Evolutionary conservation across 2,113 vertebrate species (phyloP), one percentile per base, ranked within the genome.

Genomic region (Onychorhynchus coronatus): DNA sequence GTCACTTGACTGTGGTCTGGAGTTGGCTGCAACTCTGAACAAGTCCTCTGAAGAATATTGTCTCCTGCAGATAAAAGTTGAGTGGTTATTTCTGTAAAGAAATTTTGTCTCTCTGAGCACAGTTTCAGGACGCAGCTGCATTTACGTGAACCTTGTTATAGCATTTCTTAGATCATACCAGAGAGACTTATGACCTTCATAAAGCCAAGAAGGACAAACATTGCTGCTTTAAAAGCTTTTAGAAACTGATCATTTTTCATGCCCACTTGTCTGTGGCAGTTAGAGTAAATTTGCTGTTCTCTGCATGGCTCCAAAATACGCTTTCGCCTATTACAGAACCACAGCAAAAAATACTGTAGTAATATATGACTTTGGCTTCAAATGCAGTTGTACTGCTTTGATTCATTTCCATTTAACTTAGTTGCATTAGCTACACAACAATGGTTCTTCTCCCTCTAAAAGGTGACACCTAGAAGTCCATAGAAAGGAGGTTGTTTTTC

Each of bases 251-350:
- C 89, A 70, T 90, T 96, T 90, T 74, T 98, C 88, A 61, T 89
- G 55, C 41, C 67, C 41, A 81, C 80, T 89, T 95, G 88, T 95
- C 59, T 56, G 47, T 91, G 68, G 70, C 77, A 93, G 85, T 91
- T 92, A 86, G 31, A 96, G 91, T 97, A 96, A 96, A 97, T 97
- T 93, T 89, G 50, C 71, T 94, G 71, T 83, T 95, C 90, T 91
- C 82, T 87, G 68, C 63, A 66, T 86, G 79, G 89, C 61, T 93
- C 72, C 83, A 62, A 93, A 84, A 93, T 93, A 96, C 90, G 58
- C 75, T 91, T 95, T 79, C 31, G 33, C 72, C 91, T 87, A 90
- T 91, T 89, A 94, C 42, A 92, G 68, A 96, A 88, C 77, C 62
- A 84, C 50, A 91, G 85, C 47, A 85, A 91, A 96, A 91, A 73